Evolutionary conservation across 2,888 invertebrate genomes (phyloP).

Genomic region (Trissolcus brochymenae): DNA sequence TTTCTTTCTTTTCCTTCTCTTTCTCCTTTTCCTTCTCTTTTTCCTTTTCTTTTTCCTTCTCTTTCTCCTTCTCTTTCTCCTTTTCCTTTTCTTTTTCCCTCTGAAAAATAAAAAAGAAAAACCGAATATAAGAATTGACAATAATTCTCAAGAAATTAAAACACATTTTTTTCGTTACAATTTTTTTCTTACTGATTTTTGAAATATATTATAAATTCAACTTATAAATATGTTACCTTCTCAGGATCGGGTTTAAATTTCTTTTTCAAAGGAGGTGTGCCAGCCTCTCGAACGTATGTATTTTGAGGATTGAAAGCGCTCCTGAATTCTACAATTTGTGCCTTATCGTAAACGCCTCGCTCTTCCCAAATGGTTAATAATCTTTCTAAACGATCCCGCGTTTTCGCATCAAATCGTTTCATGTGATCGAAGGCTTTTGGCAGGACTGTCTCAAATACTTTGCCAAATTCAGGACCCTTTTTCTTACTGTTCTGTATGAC

Average conservation of each 20-base stretch:
- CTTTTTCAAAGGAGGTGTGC: constrained; percentile 77
- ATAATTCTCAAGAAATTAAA: neutral
- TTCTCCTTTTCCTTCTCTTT: too few species aligned
- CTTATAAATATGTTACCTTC: constrained; percentile 60
- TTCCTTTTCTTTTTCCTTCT: too few species aligned
- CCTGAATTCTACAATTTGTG: constrained; percentile 88
- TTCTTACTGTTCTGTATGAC: constrained; percentile 99
- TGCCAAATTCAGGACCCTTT: constrained; percentile 96
- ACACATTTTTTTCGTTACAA: too few species aligned
- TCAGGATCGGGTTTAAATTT: constrained; percentile 75
- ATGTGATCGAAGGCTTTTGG: constrained; percentile 91
- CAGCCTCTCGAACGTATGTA: constrained; percentile 65
- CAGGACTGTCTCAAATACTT: constrained; percentile 88
- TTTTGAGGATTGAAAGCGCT: constrained; percentile 78
- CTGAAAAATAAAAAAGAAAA: constrained; percentile 15
- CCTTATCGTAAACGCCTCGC: constrained; percentile 89
- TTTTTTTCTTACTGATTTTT: neutral
- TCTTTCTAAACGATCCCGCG: constrained; percentile 86
- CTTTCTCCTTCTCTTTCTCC: too few species aligned
- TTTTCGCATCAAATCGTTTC: constrained; percentile 87
- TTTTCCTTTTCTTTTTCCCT: too few species aligned
- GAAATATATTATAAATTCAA: neutral
- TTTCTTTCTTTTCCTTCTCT: constrained; percentile 74
- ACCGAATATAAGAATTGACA: constrained; percentile 4
- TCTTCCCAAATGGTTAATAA: constrained; percentile 95